Conservation (phyloP, 2,113 vertebrate genomes). For the Furnarius figulus region DNA sequence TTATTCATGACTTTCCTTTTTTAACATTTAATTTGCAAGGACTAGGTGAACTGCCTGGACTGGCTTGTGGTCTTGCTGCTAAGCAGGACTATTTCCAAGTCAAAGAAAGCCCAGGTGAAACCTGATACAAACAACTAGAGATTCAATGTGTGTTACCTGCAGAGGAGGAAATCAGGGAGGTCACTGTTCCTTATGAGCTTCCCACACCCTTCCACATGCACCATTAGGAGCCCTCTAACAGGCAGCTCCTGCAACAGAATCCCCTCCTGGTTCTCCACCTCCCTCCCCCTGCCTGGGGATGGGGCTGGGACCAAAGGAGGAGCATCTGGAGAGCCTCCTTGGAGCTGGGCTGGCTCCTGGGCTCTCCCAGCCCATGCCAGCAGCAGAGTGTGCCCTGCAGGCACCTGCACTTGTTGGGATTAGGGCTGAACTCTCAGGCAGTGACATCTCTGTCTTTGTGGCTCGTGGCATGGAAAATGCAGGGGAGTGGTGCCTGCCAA, state of each 20-base stretch:
- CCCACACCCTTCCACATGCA: fast-evolving
- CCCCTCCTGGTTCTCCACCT: fast-evolving
- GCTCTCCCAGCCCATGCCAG: fast-evolving
- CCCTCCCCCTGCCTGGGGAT: fast-evolving
- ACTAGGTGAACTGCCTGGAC: not conserved
- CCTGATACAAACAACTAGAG: not conserved
- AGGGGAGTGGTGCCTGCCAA: not conserved
- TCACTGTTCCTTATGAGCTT: fast-evolving
- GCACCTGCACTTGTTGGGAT: not conserved
- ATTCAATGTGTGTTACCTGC: not conserved
- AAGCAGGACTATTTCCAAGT: not conserved
- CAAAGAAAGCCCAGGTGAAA: not conserved
- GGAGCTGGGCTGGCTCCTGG: not conserved
- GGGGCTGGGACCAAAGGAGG: not conserved
- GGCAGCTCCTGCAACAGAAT: not conserved
- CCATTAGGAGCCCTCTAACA: not conserved
- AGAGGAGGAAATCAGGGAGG: not conserved
- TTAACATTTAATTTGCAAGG: not conserved
- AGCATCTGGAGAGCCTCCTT: not conserved
- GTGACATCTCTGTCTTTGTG: not conserved
- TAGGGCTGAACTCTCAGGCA: not conserved
- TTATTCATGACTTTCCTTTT: not conserved
- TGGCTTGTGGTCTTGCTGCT: not conserved
- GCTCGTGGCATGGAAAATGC: not conserved
- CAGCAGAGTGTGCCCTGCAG: not conserved